Conservation (phyloP, 2,888 invertebrate genomes). For the Harpagoxenus sublaevis region DNA sequence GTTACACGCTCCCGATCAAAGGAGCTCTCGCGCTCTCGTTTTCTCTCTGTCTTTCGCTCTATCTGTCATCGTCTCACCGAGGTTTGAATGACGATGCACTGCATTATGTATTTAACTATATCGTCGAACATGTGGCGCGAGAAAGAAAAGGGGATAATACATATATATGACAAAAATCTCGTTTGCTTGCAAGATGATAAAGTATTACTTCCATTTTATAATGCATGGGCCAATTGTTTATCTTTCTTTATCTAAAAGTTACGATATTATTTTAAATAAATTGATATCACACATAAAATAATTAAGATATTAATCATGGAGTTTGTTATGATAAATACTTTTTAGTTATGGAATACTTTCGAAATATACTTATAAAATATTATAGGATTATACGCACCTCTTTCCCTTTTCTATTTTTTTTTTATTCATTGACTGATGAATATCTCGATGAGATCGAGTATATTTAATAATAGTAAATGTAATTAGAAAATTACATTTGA, state of each 20-base stretch:
- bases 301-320: not conserved
- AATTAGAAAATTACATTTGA: slow-evolving; percentile 10
- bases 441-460: not conserved
- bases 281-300: not conserved
- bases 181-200: not conserved
- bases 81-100: slow-evolving; percentile 36
- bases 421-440: not conserved
- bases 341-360: not conserved
- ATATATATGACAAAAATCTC: not conserved
- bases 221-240: not conserved
- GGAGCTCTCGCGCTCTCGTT: slow-evolving; percentile 44
- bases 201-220: not conserved
- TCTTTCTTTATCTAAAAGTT: not conserved
- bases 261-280: slow-evolving; percentile 17
- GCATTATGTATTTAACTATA: slow-evolving; percentile 43
- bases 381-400: too few species aligned
- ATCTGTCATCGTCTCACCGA: slow-evolving; percentile 16
- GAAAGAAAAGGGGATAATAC: not conserved
- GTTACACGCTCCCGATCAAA: slow-evolving; percentile 52
- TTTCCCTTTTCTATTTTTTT: not conserved
- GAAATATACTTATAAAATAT: not conserved
- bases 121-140: slow-evolving; percentile 14
- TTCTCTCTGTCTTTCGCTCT: slow-evolving; percentile 24
- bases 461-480: not conserved
- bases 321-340: not conserved